Evolutionary conservation across 2,797 vertebrate species (phyloP).

Genomic region (Danio albolineatus): DNA sequence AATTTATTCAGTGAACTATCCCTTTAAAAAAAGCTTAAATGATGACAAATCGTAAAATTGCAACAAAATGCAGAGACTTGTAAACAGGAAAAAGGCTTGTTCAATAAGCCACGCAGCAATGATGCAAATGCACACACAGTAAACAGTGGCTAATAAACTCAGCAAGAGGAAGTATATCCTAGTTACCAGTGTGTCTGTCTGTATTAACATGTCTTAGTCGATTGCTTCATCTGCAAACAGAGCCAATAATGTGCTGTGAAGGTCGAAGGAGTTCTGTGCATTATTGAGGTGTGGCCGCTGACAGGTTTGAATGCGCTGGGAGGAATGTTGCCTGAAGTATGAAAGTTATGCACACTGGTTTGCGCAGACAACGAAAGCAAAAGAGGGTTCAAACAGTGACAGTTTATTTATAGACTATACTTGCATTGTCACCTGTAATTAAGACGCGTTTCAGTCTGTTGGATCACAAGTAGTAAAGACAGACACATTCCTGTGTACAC

Average conservation of each 20-base stretch:
- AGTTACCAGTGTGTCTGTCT: neutral
- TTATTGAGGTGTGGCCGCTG: slow-evolving; percentile 25
- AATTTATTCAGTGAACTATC: too few species aligned
- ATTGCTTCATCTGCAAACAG: neutral
- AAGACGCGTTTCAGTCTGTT: too few species aligned
- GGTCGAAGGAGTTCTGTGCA: slow-evolving; percentile 60
- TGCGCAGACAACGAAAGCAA: neutral
- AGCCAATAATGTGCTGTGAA: slow-evolving; percentile 10
- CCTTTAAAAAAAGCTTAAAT: neutral
- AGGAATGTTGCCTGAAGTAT: slow-evolving; percentile 64
- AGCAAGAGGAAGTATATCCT: neutral
- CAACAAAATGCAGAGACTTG: neutral
- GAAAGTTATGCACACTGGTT: neutral
- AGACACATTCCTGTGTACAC: too few species aligned
- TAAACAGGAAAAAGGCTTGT: slow-evolving; percentile 4
- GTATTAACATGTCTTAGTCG: slow-evolving; percentile 12
- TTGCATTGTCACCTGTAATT: too few species aligned
- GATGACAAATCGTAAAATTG: neutral
- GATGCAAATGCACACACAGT: neutral
- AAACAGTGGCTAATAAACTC: neutral
- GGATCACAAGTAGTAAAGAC: too few species aligned
- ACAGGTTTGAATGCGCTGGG: slow-evolving; percentile 69
- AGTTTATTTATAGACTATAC: neutral
- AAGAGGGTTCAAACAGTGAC: neutral
- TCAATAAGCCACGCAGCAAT: neutral